These are phyloP conservation scores for Ophonus ardosiacus DNA, from an alignment of 2,888 invertebrate species.

Conservation along the genomic window DNA sequence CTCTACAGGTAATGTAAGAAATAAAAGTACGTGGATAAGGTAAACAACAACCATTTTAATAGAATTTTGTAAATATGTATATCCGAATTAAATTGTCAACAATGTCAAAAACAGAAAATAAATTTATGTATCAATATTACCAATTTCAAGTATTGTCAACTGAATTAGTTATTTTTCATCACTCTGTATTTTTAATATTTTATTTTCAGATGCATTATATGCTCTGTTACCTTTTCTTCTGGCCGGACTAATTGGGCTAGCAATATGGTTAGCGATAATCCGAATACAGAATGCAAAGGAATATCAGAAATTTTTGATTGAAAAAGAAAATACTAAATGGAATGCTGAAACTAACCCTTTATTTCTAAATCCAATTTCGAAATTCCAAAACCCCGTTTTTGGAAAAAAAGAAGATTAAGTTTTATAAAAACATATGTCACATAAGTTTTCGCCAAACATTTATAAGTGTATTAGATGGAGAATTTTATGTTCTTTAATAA, in stretches of 20 bases:
- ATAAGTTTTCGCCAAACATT: too few species aligned
- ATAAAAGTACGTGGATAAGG: too few species aligned
- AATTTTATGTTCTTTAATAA: too few species aligned
- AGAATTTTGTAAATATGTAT: too few species aligned
- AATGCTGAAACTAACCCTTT: constrained; percentile 88
- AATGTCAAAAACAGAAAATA: too few species aligned
- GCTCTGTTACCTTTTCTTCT: constrained; percentile 79
- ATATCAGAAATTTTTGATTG: constrained; percentile 85
- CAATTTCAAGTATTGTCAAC: too few species aligned
- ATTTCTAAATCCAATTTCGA: constrained; percentile 88
- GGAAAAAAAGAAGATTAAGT: background rate
- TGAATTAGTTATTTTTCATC: too few species aligned
- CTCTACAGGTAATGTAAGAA: too few species aligned
- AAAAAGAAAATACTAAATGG: constrained; percentile 83
- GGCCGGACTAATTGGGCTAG: constrained; percentile 83
- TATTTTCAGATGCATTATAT: background rate
- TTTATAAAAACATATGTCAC: background rate
- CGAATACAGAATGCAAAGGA: constrained; percentile 86
- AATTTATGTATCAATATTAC: too few species aligned
- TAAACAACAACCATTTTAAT: too few species aligned
- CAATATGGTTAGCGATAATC: constrained; percentile 87
- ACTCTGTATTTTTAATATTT: background rate
- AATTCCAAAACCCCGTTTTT: constrained; percentile 83
- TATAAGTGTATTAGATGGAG: too few species aligned
- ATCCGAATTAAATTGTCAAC: too few species aligned